Conservation (phyloP, 2,797 vertebrate species). For the Eurystomus glaucurus region DNA sequence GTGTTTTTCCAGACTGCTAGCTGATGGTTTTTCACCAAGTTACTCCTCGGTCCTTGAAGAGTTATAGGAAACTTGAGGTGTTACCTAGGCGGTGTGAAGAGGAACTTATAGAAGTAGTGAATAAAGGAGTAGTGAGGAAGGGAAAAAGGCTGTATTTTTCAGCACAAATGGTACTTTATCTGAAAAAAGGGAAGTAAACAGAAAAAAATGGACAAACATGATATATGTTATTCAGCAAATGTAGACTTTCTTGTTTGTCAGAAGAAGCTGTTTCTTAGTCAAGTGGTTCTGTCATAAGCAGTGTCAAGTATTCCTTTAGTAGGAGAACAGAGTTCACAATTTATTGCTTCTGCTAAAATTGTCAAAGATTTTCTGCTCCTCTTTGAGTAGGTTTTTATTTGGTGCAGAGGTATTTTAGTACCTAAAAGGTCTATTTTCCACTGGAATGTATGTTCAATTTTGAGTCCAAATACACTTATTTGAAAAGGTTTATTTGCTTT, state of each 20-base stretch:
- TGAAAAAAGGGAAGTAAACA: neutral
- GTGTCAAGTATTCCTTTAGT: conserved; percentile 34
- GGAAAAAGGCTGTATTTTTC: neutral
- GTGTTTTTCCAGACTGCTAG: neutral
- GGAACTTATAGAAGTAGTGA: neutral
- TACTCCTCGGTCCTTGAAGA: neutral
- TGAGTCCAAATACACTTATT: neutral
- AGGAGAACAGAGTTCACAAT: conserved; percentile 41
- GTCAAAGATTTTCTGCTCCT: conserved; percentile 36
- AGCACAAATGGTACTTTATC: neutral
- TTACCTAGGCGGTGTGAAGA: neutral
- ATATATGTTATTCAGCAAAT: neutral
- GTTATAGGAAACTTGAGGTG: neutral
- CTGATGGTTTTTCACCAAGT: neutral
- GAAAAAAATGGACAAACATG: accelerated
- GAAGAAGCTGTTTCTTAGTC: conserved; percentile 28
- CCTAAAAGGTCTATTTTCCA: neutral
- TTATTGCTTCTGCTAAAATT: neutral
- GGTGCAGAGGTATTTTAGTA: neutral
- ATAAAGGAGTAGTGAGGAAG: neutral
- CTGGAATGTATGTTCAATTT: neutral
- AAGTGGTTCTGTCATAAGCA: conserved; percentile 16
- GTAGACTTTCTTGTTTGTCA: conserved; percentile 5
- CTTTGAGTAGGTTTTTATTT: conserved; percentile 10
- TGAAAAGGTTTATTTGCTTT: neutral